Conservation (phyloP, 1,140 invertebrate species). For the Ditylenchus dipsaci region DNA sequence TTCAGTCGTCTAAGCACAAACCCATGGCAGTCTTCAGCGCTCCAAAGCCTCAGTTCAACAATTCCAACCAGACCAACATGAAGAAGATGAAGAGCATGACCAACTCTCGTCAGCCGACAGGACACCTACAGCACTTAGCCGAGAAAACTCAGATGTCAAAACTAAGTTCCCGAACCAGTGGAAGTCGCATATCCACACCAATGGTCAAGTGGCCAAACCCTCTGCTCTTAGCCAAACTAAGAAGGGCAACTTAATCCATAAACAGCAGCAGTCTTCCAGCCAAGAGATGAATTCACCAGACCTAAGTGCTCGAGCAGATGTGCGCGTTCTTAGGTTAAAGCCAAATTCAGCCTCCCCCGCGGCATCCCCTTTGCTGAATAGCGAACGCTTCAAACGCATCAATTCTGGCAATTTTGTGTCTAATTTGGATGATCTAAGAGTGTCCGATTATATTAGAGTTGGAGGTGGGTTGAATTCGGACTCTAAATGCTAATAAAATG, state of each 20-base stretch:
- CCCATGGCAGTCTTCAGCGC: background rate
- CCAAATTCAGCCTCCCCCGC: background rate
- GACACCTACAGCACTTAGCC: slow-evolving; percentile 26
- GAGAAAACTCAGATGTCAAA: slow-evolving; percentile 41
- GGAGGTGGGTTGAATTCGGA: no score
- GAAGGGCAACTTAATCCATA: background rate
- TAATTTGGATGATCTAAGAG: slow-evolving; percentile 22
- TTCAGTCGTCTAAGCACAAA: background rate
- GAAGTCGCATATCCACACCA: slow-evolving; percentile 7
- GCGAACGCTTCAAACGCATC: slow-evolving; percentile 4
- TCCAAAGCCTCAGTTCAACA: no score
- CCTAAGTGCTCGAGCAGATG: background rate
- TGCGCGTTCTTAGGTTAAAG: background rate
- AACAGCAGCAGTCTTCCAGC: background rate
- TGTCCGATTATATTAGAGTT: slow-evolving; percentile 16
- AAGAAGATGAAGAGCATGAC: no score
- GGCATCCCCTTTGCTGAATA: background rate
- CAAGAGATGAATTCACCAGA: background rate
- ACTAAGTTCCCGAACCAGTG: slow-evolving; percentile 23
- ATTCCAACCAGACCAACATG: no score
- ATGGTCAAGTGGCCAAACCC: background rate
- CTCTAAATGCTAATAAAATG: no score
- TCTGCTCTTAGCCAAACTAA: background rate
- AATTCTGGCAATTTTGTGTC: slow-evolving; percentile 1
- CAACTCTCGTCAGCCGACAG: slow-evolving; percentile 4